Percentiles rank a stretch among this genome's conserved stretches.
phyloP scores from a whole-genome alignment of 1,140 invertebrate species.

The Chrysomallon squamiferum region DNA sequence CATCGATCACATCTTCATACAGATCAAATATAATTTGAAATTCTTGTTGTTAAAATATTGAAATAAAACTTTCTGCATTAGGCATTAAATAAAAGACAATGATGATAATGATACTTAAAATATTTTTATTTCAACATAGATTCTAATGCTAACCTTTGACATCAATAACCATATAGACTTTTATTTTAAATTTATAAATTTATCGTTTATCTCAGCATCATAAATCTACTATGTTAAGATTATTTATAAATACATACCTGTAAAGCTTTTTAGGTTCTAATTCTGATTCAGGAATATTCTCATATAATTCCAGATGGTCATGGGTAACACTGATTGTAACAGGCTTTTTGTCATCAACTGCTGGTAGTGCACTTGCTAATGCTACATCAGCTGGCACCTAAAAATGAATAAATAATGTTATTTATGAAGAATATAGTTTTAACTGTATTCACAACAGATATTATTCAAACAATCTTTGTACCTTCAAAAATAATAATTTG shows the following conservation, averaged over 20 bases:
- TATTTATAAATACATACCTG: not conserved
- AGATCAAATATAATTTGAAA: no score
- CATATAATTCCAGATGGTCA: conserved; percentile 57
- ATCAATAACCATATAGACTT: no score
- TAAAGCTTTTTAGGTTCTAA: conserved; percentile 63
- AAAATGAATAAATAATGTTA: not conserved
- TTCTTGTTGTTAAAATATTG: no score
- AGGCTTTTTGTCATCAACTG: conserved; percentile 39
- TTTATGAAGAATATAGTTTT: not conserved
- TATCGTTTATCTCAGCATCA: no score
- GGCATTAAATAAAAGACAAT: no score
- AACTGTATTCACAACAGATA: not conserved
- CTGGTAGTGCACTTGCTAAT: conserved; percentile 48
- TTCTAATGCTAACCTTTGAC: no score
- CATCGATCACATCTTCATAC: conserved; percentile 73
- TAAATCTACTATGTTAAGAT: no score
- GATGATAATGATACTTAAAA: no score
- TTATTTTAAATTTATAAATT: no score
- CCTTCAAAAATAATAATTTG: not conserved
- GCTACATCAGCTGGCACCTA: conserved; percentile 58
- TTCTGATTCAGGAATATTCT: conserved; percentile 48
- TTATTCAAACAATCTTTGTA: no score
- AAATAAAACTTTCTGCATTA: no score
- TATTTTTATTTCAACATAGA: no score
- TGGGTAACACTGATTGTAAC: conserved; percentile 53